phyloP scores from a whole-genome alignment of 30 jellyfish, hydroid and myxozoan genomes.

The Chironex yamaguchii region DNA sequence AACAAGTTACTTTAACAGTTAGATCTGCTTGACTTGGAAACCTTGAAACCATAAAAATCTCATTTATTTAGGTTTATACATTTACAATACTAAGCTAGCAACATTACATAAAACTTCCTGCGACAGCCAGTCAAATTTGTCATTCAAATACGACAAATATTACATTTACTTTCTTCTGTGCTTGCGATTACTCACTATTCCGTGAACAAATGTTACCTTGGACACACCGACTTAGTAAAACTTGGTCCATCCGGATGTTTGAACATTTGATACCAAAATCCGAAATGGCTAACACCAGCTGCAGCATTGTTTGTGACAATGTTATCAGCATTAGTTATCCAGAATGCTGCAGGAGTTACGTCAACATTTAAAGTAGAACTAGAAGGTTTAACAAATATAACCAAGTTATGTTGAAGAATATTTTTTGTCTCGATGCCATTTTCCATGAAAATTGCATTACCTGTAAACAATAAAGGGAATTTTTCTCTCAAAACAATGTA shows the following conservation, averaged over 20 bases:
- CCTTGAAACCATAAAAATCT: too few species aligned
- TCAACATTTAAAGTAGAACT: conserved; percentile 97
- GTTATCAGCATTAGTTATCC: conserved; percentile 98
- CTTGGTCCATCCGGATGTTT: conserved; percentile 98
- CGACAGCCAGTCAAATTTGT: conserved; percentile 80
- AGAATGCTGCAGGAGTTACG: conserved; percentile 94
- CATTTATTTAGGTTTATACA: too few species aligned
- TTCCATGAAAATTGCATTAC: conserved; percentile 97
- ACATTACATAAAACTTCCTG: too few species aligned
- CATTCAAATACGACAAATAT: conserved; percentile 86
- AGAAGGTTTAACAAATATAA: conserved; percentile 94
- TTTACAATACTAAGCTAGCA: too few species aligned
- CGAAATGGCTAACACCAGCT: conserved; percentile 99
- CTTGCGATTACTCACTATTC: conserved; percentile 43
- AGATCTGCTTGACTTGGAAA: too few species aligned
- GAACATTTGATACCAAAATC: conserved; percentile 99
- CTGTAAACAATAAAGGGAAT: too few species aligned
- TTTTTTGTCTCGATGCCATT: conserved; percentile 97
- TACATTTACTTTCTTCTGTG: conserved; percentile 67
- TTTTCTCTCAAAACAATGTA: too few species aligned
- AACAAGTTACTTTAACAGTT: too few species aligned
- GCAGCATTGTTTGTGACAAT: conserved; percentile 96
- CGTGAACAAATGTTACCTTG: conserved; percentile 81
- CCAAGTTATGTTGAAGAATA: conserved; percentile 85
- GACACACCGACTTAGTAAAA: conserved; percentile 82